A percentile compares a stretch with the other conserved stretches of the same genome.
Conservation (phyloP, 2,888 invertebrate genomes). For the Caenorhabditis auriculariae region DNA sequence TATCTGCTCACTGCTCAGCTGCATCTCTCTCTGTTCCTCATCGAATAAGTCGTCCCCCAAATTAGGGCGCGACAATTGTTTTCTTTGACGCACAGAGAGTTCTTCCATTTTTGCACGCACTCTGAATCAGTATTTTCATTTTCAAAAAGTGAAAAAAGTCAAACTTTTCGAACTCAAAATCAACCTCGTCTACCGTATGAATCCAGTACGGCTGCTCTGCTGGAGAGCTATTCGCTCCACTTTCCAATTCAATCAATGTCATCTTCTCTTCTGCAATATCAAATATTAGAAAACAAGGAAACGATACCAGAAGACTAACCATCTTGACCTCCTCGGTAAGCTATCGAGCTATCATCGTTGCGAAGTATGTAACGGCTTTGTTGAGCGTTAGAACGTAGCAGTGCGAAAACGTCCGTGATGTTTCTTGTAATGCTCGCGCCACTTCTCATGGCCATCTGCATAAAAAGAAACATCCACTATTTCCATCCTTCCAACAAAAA, state of each 20-base stretch:
- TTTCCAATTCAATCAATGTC: conserved; percentile 49
- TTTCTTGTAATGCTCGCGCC: too few relatives aligned
- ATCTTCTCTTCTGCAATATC: conserved; percentile 51
- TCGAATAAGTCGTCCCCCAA: conserved; percentile 76
- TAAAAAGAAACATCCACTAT: too few relatives aligned
- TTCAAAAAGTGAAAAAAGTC: too few relatives aligned
- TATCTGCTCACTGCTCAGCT: conserved; percentile 80
- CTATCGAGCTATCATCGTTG: conserved; percentile 64
- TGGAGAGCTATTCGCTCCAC: conserved; percentile 15
- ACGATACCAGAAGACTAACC: too few relatives aligned
- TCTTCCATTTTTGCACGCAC: conserved; percentile 70
- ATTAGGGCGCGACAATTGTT: conserved; percentile 82
- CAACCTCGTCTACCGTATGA: conserved; percentile 67
- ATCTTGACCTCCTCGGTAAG: conserved; percentile 26
- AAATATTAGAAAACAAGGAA: too few relatives aligned
- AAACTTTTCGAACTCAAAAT: conserved; percentile 59
- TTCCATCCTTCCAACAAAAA: too few relatives aligned
- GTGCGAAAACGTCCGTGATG: conserved; percentile 85
- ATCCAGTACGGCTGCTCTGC: conserved; percentile 64
- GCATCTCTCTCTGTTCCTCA: conserved; percentile 78
- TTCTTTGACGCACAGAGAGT: conserved; percentile 80
- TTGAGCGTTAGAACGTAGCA: conserved; percentile 94
- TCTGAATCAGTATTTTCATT: too few relatives aligned
- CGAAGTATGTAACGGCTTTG: conserved; percentile 84
- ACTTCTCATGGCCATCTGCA: too few relatives aligned